Conservation (phyloP, 2,113 vertebrate species). For the Tragelaphus strepsiceros region DNA sequence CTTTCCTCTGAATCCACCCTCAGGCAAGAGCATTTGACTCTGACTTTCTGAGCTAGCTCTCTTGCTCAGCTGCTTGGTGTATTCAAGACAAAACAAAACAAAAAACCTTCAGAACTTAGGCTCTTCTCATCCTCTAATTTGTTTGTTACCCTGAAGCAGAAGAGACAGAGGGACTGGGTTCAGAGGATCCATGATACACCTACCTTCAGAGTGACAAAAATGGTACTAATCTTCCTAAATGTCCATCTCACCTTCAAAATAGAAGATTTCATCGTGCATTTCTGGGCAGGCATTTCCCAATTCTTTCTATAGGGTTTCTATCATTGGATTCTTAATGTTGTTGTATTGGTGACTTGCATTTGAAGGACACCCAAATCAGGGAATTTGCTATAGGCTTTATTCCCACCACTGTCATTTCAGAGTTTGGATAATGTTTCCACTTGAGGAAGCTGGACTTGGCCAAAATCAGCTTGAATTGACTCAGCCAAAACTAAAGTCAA, state of each 20-base stretch:
- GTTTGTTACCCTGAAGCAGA: neutral
- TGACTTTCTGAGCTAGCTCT: neutral
- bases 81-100: slow-evolving; percentile 6
- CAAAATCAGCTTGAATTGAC: neutral
- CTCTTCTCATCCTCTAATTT: neutral
- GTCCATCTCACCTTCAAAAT: neutral
- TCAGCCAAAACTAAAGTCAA: neutral
- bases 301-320: neutral
- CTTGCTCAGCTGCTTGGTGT: neutral
- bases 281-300: neutral
- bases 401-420: neutral
- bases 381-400: neutral
- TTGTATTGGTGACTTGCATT: neutral
- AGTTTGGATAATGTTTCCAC: neutral
- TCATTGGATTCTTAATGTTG: neutral
- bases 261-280: neutral
- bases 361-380: neutral
- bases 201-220: neutral
- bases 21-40: neutral
- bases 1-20: neutral
- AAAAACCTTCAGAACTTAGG: neutral
- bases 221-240: neutral
- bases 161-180: neutral
- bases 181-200: neutral
- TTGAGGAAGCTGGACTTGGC: neutral